Evolutionary conservation across 2,797 vertebrate species (phyloP).

Genomic region (Petrocephalus sullivani): DNA sequence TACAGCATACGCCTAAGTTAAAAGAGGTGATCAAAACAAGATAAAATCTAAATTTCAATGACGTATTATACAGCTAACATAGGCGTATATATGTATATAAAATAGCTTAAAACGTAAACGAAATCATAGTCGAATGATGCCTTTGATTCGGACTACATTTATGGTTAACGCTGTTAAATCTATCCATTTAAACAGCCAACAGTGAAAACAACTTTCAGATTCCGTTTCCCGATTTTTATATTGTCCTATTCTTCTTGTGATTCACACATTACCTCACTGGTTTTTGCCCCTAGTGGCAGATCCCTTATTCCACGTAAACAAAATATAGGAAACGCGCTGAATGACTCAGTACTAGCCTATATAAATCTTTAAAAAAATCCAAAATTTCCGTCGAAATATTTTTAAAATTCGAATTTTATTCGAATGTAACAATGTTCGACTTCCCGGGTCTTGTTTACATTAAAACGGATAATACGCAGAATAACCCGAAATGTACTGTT

Average conservation of each 20-base stretch:
- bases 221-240: neutral
- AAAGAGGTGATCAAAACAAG: neutral
- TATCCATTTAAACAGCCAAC: neutral
- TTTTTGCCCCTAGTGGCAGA: neutral
- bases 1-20: neutral
- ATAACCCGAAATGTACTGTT: neutral
- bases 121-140: neutral
- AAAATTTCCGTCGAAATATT: neutral
- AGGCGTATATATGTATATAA: neutral
- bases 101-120: neutral
- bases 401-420: neutral
- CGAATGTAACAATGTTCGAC: neutral
- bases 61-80: neutral
- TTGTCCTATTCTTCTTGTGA: neutral
- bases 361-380: neutral
- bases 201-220: neutral
- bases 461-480: neutral
- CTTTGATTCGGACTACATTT: neutral
- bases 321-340: neutral
- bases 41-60: neutral
- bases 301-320: neutral
- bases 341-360: neutral
- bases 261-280: neutral
- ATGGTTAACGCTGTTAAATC: neutral
- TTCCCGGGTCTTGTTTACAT: neutral